Conservation (phyloP, 2,888 invertebrate genomes). For the Hetaerina titia region DNA sequence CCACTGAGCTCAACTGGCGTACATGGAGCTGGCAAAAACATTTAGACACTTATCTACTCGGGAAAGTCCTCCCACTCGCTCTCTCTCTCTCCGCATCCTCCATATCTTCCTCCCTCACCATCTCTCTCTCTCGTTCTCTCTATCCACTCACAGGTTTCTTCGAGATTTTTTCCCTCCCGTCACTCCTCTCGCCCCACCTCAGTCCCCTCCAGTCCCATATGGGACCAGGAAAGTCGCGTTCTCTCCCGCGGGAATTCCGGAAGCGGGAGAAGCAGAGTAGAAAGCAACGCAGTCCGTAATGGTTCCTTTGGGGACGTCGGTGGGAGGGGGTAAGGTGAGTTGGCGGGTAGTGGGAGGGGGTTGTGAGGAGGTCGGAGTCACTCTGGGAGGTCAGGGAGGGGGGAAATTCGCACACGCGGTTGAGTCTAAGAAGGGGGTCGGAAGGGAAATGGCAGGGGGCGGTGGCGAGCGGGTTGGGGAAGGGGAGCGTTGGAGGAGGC, state of each 20-base stretch:
- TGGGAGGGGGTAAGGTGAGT: background rate
- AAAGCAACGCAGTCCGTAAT: constrained; percentile 23
- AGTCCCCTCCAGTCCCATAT: constrained; percentile 25
- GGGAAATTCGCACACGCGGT: too few species aligned
- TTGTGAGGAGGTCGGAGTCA: background rate
- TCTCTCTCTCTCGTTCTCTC: background rate
- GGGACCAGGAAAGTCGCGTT: background rate
- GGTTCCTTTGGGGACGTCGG: constrained; percentile 22
- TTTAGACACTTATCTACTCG: background rate
- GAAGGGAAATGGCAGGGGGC: background rate
- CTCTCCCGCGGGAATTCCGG: constrained; percentile 21
- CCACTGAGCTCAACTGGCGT: background rate
- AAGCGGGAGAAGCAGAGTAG: background rate
- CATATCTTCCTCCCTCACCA: background rate
- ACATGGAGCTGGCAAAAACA: background rate
- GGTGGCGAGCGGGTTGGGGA: background rate
- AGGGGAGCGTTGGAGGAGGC: background rate
- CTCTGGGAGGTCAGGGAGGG: background rate
- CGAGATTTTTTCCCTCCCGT: background rate
- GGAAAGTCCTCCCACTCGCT: background rate
- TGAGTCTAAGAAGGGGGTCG: background rate
- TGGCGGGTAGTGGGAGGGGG: background rate
- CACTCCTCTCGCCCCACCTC: background rate
- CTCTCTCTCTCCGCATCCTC: background rate
- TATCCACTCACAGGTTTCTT: constrained; percentile 5